Percentiles rank a stretch among this genome's conserved stretches.
These are phyloP conservation scores for Talpa occidentalis DNA, from an alignment of 2,113 vertebrate species.

Conservation along the genomic window DNA sequence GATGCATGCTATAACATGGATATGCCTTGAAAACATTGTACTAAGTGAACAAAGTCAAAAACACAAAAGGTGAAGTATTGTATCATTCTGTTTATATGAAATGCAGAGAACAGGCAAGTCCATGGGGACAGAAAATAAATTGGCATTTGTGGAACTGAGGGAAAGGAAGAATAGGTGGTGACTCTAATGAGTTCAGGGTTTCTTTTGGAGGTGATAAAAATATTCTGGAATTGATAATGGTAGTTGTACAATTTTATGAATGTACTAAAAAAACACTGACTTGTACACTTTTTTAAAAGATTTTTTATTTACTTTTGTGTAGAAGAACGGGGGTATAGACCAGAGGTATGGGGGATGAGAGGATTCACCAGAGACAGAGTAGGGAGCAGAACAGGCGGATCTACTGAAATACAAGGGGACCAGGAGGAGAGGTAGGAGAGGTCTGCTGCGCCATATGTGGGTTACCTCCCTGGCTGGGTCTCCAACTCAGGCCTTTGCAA, in stretches of 20 bases:
- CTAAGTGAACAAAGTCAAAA: background rate
- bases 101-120: background rate
- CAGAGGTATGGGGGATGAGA: too few relatives aligned
- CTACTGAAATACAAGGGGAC: too few relatives aligned
- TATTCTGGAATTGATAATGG: background rate
- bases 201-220: background rate
- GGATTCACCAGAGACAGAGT: too few relatives aligned
- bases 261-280: background rate
- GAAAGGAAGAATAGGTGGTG: background rate
- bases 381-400: too few relatives aligned
- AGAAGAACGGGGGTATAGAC: too few relatives aligned
- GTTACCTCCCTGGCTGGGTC: too few relatives aligned
- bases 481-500: too few relatives aligned
- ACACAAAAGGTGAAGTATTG: background rate
- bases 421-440: too few relatives aligned
- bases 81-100: background rate
- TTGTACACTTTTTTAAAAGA: background rate
- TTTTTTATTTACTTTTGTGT: too few relatives aligned
- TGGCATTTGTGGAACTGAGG: background rate
- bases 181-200: background rate
- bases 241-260: background rate
- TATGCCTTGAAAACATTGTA: background rate
- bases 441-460: too few relatives aligned
- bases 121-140: background rate
- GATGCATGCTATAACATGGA: background rate